These are phyloP conservation scores for Fopius arisanus DNA, from an alignment of 1,140 invertebrate species.

Conservation along the genomic window DNA sequence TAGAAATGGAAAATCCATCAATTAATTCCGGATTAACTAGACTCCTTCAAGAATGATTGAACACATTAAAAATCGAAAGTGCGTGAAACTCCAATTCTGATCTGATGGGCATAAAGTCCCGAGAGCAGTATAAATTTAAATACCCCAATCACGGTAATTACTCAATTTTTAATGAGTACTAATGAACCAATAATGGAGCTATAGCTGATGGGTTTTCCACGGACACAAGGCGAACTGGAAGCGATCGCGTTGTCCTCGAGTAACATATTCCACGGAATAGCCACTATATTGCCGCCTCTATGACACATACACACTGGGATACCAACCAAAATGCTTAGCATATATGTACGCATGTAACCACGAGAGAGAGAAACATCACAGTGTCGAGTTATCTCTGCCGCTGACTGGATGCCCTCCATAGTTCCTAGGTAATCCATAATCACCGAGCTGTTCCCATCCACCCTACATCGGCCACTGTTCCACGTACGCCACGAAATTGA, in stretches of 20 bases:
- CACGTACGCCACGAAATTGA: slow-evolving; percentile 1
- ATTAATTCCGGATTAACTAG: no score
- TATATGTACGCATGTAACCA: not conserved
- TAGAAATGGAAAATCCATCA: no score
- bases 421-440: slow-evolving; percentile 45
- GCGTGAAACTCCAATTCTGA: no score
- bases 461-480: not conserved
- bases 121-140: not conserved
- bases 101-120: no score
- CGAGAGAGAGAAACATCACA: slow-evolving; percentile 16
- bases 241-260: not conserved
- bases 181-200: not conserved
- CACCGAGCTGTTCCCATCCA: slow-evolving; percentile 21
- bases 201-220: not conserved
- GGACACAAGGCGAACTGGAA: not conserved
- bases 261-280: not conserved
- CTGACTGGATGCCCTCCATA: slow-evolving; percentile 32
- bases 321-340: not conserved
- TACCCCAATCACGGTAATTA: not conserved
- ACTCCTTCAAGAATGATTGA: no score
- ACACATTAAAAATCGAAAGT: no score
- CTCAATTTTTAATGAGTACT: not conserved
- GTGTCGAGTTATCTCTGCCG: slow-evolving; percentile 39
- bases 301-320: not conserved
- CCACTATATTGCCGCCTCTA: not conserved